Percentiles rank a stretch among this genome's conserved stretches.
phyloP scores from a whole-genome alignment of 2,797 vertebrate genomes.

The Oreortyx pictus region DNA sequence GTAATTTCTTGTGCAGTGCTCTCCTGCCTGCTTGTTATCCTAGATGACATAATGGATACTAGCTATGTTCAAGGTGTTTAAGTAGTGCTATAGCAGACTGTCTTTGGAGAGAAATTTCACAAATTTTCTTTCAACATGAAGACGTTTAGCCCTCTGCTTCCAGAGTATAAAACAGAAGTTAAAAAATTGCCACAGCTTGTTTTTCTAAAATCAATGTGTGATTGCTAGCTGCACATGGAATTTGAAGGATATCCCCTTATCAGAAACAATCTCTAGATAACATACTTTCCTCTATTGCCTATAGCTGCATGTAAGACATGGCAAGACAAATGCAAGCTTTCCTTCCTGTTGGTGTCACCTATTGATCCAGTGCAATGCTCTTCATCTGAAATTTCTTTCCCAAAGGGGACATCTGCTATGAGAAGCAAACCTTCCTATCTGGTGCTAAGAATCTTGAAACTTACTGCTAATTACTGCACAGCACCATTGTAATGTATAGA shows the following conservation, averaged over 20 bases:
- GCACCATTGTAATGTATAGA: background rate
- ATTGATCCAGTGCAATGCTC: constrained; percentile 48
- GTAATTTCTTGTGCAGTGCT: background rate
- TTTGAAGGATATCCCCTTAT: constrained; percentile 48
- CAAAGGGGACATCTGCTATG: constrained; percentile 33
- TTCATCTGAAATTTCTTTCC: constrained; percentile 51
- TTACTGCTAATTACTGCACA: constrained; percentile 29
- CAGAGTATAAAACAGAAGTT: constrained; percentile 44
- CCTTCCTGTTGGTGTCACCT: constrained; percentile 54
- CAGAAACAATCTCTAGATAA: constrained; percentile 49
- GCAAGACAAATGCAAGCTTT: constrained; percentile 48
- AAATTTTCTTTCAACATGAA: background rate
- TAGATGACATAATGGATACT: background rate
- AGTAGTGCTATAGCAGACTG: background rate
- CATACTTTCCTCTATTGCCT: constrained; percentile 38
- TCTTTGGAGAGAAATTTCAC: background rate
- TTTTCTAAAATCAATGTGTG: constrained; percentile 14
- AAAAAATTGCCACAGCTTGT: constrained; percentile 32
- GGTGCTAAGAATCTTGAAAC: background rate
- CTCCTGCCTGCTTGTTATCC: background rate
- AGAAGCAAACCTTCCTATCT: constrained; percentile 29
- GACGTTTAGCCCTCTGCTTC: background rate
- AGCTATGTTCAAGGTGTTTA: constrained; percentile 21
- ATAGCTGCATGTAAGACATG: constrained; percentile 33
- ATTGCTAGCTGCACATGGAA: background rate